Base-by-base conservation (phyloP, 2,797 vertebrate species). In the Darevskia nairensis region DNA sequence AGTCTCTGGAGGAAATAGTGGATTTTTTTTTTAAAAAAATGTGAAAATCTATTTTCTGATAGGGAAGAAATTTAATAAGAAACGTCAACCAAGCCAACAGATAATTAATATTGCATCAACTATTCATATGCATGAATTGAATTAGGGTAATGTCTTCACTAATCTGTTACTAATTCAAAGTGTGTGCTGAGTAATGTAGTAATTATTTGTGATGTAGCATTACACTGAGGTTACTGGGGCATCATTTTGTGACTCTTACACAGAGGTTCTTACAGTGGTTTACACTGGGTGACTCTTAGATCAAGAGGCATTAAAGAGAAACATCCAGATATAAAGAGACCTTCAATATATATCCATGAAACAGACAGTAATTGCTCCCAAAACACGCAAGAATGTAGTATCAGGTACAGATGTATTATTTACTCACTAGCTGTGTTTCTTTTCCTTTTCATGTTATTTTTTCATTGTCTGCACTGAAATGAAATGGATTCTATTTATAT, bases 401-500 rank as follows among this genome's bases (percentile, higher is more conserved):
- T 66, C 27, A 15, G 21, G 80, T 88, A 88, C 89, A 86, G 91
- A 81, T 88, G 87, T 92, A 84, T 88, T 92, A 93, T 94, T 96
- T 93, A 90, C 77, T 88, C 75, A 90, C 89, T 89, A 90, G 90
- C 89, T 84, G 91, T 93, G 86, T 93, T 90, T 92, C 21, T 87
- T 84, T 55, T 39, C 25, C 32, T 94, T 93, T 93, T 90, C 91
- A 88, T 89, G 27, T 90, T 87, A 90, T 5, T 90, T 93, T 93
- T 92, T 92, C 92, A 86, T 90, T 93, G 91, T 92, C 94, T 90
- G 90, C 84, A 91, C 85, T 95, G 93, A 92, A 27, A 39, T 91
- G 90, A 95, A 94, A 95, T 87, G 21, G 85, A 96, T 94, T 92
- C 93, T 90, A 93, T 94, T 92, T 90, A 41, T 87, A 88, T 86